A percentile compares a stretch with the other conserved stretches of the same genome.
phyloP scores from a whole-genome alignment of 35 echinoderm and acorn worm species.

The Strongylocentrotus purpuratus region DNA sequence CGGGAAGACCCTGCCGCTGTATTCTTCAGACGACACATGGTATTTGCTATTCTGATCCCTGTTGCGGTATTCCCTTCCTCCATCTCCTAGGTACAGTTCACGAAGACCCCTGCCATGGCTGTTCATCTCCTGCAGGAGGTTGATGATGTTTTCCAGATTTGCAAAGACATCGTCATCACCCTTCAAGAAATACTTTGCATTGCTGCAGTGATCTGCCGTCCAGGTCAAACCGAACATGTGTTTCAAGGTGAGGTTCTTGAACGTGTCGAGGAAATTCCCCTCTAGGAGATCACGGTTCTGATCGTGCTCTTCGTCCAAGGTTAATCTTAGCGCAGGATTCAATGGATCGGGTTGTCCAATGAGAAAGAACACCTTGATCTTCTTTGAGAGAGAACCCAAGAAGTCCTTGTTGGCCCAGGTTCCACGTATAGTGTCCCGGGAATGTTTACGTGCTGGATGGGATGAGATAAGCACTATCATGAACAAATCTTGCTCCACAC shows the following conservation, averaged over 20 bases:
- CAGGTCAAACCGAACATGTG: conserved; percentile 25
- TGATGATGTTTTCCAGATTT: conserved; percentile 4
- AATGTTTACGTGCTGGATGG: not conserved
- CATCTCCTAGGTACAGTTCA: conserved; percentile 23
- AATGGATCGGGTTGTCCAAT: not conserved
- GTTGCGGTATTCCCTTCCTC: conserved; percentile 15
- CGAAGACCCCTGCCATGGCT: not conserved
- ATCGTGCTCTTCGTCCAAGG: not conserved
- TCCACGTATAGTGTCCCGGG: not conserved
- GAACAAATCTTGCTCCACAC: not conserved
- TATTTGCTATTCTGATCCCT: not conserved
- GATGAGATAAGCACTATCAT: not conserved
- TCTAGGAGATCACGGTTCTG: not conserved
- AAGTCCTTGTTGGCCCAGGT: conserved; percentile 5
- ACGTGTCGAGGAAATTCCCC: not conserved
- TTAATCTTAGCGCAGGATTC: not conserved
- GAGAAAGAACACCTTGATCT: not conserved
- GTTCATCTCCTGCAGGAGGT: not conserved
- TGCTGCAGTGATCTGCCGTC: not conserved
- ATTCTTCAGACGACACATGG: not conserved
- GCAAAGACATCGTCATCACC: conserved; percentile 23
- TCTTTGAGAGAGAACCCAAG: not conserved
- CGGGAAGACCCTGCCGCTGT: not conserved
- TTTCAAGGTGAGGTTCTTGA: conserved; percentile 40
- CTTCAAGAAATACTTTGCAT: conserved; percentile 22